These are phyloP conservation scores for Montipora capitata DNA, from an alignment of 92 coral and sea anemone genomes.

Conservation along the genomic window DNA sequence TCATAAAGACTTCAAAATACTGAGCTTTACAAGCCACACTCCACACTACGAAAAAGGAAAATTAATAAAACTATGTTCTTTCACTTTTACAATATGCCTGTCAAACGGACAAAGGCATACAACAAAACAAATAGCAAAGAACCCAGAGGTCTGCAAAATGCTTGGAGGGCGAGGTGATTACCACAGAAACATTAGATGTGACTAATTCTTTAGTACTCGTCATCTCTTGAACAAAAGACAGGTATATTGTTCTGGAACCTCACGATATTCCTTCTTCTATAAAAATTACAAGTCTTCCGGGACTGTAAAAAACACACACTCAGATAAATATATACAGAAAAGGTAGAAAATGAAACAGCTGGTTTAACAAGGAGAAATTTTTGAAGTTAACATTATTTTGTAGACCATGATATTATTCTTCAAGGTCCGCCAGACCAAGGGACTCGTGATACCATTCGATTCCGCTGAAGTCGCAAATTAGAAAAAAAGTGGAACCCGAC, in stretches of 20 bases:
- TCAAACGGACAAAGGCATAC: slow-evolving; percentile 17
- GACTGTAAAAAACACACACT: slow-evolving; percentile 67
- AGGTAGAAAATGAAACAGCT: slow-evolving; percentile 74
- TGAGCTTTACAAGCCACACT: neutral
- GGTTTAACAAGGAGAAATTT: slow-evolving; percentile 50
- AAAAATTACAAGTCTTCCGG: slow-evolving; percentile 49
- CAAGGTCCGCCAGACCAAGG: neutral
- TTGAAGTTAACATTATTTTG: slow-evolving; percentile 7
- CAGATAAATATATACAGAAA: slow-evolving; percentile 23
- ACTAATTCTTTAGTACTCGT: slow-evolving; percentile 22
- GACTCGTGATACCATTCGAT: neutral
- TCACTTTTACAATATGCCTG: slow-evolving; percentile 7
- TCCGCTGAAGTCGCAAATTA: neutral
- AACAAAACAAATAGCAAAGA: neutral
- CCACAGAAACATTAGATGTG: slow-evolving; percentile 76
- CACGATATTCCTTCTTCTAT: slow-evolving; percentile 38
- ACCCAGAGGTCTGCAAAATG: slow-evolving; percentile 17
- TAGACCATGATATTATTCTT: too few species aligned
- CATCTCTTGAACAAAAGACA: slow-evolving; percentile 49
- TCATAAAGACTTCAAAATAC: slow-evolving; percentile 21
- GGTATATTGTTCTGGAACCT: slow-evolving; percentile 67
- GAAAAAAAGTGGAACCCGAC: too few species aligned
- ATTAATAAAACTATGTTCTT: slow-evolving; percentile 6
- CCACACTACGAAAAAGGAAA: neutral
- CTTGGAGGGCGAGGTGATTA: slow-evolving; percentile 34